Base-by-base conservation (phyloP, 2,888 invertebrate genomes). In the Metellina segmentata region DNA sequence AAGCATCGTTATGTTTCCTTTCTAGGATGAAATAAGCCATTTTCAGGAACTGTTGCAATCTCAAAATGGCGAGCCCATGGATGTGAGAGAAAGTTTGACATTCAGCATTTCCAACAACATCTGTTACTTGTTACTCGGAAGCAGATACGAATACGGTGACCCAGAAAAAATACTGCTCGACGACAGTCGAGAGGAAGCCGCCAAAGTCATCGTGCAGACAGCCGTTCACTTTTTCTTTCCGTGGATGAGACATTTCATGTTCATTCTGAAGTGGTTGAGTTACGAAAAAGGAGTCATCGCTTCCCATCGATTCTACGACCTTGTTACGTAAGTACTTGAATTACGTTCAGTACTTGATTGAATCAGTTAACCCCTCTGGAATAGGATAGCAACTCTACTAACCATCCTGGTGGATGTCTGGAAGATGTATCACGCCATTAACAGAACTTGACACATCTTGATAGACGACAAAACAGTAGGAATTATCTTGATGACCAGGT, bases 31-130 rank as follows among this genome's bases (percentile, higher is more conserved):
- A 79, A 92, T 94, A 19, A 70, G 70, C 9, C 78, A 81, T 53
- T 89, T 94, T n/a, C 16, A 90, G 6, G 20, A 88, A 61, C 71
- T 81, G 1, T 81, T 94, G 16, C 72, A 90, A 20, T n/a, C 49
- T 8, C n/a, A 49, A n/a, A 53, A 82, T n/a, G 92, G 90, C 0
- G 53, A 91, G 51, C 93, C 93, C 5, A 70, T 93, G 4, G 81
- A 93, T 52, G 34, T 93, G 0, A 52, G 69, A 16, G 49, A 19
- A 0, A 83, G 89, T 1, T 69, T 94, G 69, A 85, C 93, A 6
- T 90, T 93, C 16, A 93, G 93, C 34, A 90, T 93, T 70, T 94
- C 93, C 13, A 94, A 93, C 72, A 93, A 91, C 81, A 93, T 94
- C 19, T 92, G 92, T 9, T 82, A 92, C 0, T 71, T 94, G 20